phyloP scores from a whole-genome alignment of 2,797 vertebrate species.

The Syngnathus acus region DNA sequence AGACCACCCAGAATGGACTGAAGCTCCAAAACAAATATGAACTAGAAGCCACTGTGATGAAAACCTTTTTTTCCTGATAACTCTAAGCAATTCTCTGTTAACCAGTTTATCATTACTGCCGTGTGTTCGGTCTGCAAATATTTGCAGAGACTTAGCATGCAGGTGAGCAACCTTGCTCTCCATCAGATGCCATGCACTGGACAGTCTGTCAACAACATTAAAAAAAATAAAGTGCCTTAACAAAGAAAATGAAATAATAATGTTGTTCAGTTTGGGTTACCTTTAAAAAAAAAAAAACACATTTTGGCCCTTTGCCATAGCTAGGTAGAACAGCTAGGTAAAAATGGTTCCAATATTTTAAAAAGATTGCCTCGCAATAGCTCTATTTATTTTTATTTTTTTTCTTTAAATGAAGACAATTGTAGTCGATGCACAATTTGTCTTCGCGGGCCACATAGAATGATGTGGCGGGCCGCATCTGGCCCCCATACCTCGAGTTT shows the following conservation, averaged over 20 bases:
- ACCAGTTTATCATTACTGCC: conserved; percentile 2
- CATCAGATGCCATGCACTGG: conserved; percentile 7
- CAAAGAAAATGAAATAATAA: background rate
- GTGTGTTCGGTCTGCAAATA: conserved; percentile 14
- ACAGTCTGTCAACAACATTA: background rate
- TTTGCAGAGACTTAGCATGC: conserved; percentile 12
- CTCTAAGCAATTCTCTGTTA: background rate
- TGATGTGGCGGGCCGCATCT: background rate
- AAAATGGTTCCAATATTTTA: too few species aligned
- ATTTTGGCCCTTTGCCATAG: too few species aligned
- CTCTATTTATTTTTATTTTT: too few species aligned
- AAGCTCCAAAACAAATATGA: conserved; percentile 35
- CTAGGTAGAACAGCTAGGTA: too few species aligned
- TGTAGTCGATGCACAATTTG: too few species aligned
- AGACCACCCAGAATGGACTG: conserved; percentile 66
- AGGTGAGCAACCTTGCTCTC: conserved; percentile 20
- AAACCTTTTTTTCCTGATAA: conserved; percentile 3
- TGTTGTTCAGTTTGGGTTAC: background rate
- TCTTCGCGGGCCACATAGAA: too few species aligned
- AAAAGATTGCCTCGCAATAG: too few species aligned
- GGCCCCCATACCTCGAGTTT: background rate
- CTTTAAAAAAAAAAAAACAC: background rate
- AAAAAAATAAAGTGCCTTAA: background rate
- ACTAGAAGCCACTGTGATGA: background rate
- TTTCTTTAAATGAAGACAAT: too few species aligned